Evolutionary conservation across 2,113 vertebrate species (phyloP), one percentile per base, ranked within the genome.

Genomic region (Platysteira castanea): DNA sequence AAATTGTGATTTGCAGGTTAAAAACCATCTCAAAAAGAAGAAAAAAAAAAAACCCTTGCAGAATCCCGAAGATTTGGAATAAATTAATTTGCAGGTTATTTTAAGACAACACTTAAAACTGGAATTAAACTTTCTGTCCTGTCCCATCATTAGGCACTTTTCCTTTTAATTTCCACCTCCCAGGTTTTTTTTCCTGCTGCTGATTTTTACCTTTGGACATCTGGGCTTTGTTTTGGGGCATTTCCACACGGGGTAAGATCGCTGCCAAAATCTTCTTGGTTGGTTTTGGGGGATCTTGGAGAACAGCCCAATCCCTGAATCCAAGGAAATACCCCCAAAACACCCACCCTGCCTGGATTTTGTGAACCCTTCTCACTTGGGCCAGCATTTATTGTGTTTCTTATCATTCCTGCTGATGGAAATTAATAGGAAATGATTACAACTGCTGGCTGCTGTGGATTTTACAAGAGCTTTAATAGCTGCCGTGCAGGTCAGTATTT

Each of bases 341-440:
- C 17, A 0, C 16, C 1, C 2, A 2, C 13, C 10, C 26, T 47
- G 30, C 54, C 30, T 81, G 68, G 13, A 5, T 87, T 89, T n/a
- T 22, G 9, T 59, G 49, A 61, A 1, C 28, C 4, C 5, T 61
- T 33, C 59, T 67, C 39, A 30, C 12, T 9, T 26, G 20, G 41
- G 7, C 31, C 15, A 26, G 59, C 42, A 5, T n/a, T 94, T 77
- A 57, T 77, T 84, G 47, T 52, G 17, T 76, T 91, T 35, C 89
- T 94, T 89, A 87, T 86, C 46, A 5, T 54, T 94, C 67, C 59
- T 87, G 52, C 56, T 3, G 6, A n/a, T 96, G 76, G 71, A 69
- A 94, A 78, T 94, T 53, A 91, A 84, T 57, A 84, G 87, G 76
- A 91, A 89, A 74, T 92, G 8, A 42, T 49, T 79, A 9, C 33